Base-by-base conservation (phyloP, 2,797 vertebrate genomes). In the Xerus rutilus region DNA sequence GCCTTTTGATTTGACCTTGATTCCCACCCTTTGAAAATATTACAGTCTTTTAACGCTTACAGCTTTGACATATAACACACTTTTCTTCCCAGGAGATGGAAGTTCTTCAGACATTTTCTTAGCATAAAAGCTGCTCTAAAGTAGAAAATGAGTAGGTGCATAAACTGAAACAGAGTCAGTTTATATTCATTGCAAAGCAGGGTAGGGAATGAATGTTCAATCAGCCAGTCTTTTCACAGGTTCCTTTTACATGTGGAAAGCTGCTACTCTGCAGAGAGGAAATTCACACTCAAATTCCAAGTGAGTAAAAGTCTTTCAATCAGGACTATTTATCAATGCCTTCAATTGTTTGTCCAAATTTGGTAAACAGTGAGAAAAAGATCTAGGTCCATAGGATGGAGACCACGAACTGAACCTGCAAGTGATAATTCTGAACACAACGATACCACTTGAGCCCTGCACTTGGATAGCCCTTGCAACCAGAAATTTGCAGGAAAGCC, bases 1-100 rank as follows among this genome's bases (percentile, higher is more conserved):
- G 93, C 89, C 88, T 97, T 97, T 96, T 97, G 93, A 97, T 97
- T 97, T 96, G 94, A 97, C 97, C 97, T 96, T 96, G 95, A 89
- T 92, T 96, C 93, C 85, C 52, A 89, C 85, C 72, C 89, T 97
- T 97, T 97, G 93, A 96, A 97, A 97, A 97, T 95, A 95, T 92
- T 97, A 73, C 39, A 96, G 88, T 94, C 82, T 93, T 94, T 94
- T 95, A 96, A 94, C 88, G 96, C 94, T 96, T 92, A 78, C 86
- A 89, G 77, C 77, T 97, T 95, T 98, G 91, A 96, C 97, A 93
- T 84, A 78, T 91, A 96, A 92, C 78, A 91, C 64, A 96, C 72
- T 96, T 97, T 97, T 89, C 93, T 97, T 97, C 85, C 95, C 89
- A 69, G 65, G 86, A 96, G 89, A 97, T 54, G 95, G 95, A 95